A percentile compares a stretch with the other conserved stretches of the same genome.
phyloP scores from a whole-genome alignment of 2,797 vertebrate genomes.

The Acridotheres tristis region DNA sequence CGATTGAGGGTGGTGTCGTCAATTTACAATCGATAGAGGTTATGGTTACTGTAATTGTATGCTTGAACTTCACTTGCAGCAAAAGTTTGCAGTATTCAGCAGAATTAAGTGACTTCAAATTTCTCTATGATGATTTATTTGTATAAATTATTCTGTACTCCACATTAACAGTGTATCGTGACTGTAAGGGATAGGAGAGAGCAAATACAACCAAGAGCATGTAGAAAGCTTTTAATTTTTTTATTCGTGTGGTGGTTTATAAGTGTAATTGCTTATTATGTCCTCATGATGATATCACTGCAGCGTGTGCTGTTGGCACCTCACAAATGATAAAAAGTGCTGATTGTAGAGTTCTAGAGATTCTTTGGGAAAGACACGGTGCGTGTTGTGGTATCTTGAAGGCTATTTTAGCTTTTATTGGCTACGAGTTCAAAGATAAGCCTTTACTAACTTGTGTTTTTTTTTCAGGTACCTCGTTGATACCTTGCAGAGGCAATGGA shows the following conservation, averaged over 20 bases:
- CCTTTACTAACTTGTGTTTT: background rate
- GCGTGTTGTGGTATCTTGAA: background rate
- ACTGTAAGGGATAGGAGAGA: background rate
- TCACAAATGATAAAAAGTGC: background rate
- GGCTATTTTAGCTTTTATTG: background rate
- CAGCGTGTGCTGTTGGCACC: background rate
- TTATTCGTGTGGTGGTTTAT: background rate
- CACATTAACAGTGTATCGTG: rapidly evolving
- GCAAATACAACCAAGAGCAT: background rate
- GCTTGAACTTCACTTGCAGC: background rate
- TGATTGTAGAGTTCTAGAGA: background rate
- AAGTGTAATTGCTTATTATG: background rate
- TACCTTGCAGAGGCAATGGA: constrained; percentile 43
- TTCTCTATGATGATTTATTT: background rate
- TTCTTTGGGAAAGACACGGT: rapidly evolving
- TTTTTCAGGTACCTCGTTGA: constrained; percentile 34
- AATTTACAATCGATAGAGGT: background rate
- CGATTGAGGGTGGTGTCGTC: background rate
- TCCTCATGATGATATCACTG: background rate
- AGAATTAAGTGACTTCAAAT: background rate
- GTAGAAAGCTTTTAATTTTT: background rate
- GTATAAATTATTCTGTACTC: background rate
- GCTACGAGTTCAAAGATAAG: background rate
- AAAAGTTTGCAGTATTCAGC: background rate
- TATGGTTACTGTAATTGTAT: background rate